Evolutionary conservation across 1,140 invertebrate genomes (phyloP).

Genomic region (Danaus plexippus): DNA sequence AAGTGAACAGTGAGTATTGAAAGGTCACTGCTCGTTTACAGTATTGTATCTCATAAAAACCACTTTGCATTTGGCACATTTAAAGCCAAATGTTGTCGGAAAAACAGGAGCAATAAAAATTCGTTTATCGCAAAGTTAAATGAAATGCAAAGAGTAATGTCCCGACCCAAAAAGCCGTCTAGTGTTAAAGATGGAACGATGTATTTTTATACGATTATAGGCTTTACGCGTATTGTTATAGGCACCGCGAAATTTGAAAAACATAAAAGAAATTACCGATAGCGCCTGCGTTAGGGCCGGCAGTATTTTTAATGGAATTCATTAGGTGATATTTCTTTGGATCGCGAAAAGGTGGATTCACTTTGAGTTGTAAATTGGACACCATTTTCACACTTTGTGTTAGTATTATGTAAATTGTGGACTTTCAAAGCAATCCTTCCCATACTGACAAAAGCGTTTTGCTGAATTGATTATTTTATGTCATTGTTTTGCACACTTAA

Average conservation of each 20-base stretch:
- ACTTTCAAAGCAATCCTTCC: conserved; percentile 5
- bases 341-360: conserved; percentile 18
- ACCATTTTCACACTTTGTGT: conserved; percentile 12
- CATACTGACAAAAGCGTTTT: too few species aligned
- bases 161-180: conserved; percentile 11
- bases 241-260: conserved; percentile 3
- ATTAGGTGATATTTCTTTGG: conserved; percentile 28
- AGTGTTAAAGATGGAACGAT: conserved; percentile 4
- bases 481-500: too few species aligned
- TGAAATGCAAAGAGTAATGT: conserved; percentile 21
- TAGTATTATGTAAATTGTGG: conserved; percentile 16
- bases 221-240: conserved; percentile 3
- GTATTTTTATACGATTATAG: conserved; percentile 6
- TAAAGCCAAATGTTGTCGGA: conserved; percentile 11
- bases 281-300: conserved; percentile 15
- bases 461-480: too few species aligned
- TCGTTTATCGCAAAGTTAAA: conserved; percentile 18
- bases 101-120: conserved; percentile 16
- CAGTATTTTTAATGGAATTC: conserved; percentile 28
- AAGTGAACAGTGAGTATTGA: too few species aligned
- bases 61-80: not conserved
- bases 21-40: too few species aligned
- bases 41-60: too few species aligned
- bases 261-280: conserved; percentile 11
- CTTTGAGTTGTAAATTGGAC: conserved; percentile 31